Evolutionary conservation across 2,113 vertebrate species (phyloP).

Genomic region (Scatophagus argus): DNA sequence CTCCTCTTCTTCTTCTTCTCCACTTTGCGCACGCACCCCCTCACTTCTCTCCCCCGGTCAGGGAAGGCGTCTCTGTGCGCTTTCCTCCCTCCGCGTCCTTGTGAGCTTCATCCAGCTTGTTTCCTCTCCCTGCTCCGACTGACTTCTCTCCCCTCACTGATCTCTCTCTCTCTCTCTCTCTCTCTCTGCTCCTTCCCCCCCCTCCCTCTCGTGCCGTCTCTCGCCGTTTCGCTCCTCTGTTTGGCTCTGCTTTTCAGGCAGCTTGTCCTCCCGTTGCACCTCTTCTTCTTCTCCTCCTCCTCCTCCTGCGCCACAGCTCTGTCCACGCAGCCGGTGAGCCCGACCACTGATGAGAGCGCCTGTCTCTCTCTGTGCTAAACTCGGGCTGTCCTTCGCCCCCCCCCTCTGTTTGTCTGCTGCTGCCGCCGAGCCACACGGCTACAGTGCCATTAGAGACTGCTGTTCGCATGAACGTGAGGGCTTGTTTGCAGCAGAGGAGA

Average conservation of each 20-base stretch:
- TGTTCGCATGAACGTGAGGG: conserved; percentile 23
- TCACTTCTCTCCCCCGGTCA: conserved; percentile 42
- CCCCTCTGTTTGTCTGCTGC: conserved; percentile 63
- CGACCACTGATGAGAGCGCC: conserved; percentile 72
- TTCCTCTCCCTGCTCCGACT: conserved; percentile 56
- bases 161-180: conserved; percentile 46
- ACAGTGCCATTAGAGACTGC: conserved; percentile 37
- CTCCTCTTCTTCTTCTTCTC: conserved; percentile 55
- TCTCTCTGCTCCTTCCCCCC: conserved; percentile 27
- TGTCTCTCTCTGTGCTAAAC: conserved; percentile 65
- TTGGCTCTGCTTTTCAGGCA: conserved; percentile 44
- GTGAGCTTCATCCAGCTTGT: conserved; percentile 63
- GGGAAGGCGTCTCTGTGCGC: conserved; percentile 41
- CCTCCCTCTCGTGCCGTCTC: conserved; percentile 19
- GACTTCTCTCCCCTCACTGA: conserved; percentile 68
- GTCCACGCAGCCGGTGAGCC: conserved; percentile 71
- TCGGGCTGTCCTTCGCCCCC: conserved; percentile 58
- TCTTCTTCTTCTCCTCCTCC: conserved; percentile 63
- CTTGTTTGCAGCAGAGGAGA: conserved; percentile 25
- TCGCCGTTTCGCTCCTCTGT: conserved; percentile 19
- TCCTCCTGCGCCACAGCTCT: conserved; percentile 75
- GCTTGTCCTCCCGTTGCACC: conserved; percentile 60
- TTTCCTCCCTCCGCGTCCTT: conserved; percentile 64
- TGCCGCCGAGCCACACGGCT: conserved; percentile 51
- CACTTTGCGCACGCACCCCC: conserved; percentile 58